Evolutionary conservation across 2,113 vertebrate genomes (phyloP).

Genomic region (Craseonycteris thonglongyai): DNA sequence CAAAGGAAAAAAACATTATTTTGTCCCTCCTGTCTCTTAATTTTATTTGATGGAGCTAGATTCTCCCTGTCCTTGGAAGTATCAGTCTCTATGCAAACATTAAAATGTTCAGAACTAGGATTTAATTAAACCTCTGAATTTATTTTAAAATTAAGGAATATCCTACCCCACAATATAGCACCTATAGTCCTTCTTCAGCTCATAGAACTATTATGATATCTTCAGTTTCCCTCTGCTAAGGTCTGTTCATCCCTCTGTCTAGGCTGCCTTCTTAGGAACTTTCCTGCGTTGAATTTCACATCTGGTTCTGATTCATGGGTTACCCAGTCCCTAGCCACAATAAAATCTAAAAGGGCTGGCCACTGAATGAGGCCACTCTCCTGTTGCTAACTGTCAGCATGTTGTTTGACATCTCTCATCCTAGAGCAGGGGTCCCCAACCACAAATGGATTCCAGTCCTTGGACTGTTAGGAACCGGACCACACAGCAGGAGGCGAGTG

Average conservation of each 20-base stretch:
- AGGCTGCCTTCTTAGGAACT: neutral
- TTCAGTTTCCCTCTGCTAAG: neutral
- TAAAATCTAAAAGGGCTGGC: neutral
- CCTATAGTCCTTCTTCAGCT: neutral
- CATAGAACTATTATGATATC: neutral
- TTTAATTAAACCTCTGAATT: neutral
- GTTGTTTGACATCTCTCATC: neutral
- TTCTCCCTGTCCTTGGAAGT: neutral
- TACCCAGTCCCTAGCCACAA: neutral
- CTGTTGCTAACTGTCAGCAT: neutral
- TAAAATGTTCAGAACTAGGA: neutral
- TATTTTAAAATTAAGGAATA: neutral
- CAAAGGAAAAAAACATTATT: neutral
- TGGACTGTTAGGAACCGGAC: too few species aligned
- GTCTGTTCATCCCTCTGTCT: neutral
- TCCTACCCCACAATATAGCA: neutral
- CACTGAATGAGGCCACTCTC: neutral
- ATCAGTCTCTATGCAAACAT: neutral
- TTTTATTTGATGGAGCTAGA: neutral
- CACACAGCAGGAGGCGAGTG: too few species aligned
- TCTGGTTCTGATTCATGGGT: neutral
- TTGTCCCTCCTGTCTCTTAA: neutral
- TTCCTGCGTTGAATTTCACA: neutral
- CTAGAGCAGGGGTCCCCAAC: too few species aligned
- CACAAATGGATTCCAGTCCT: too few species aligned